phyloP scores from a whole-genome alignment of 2,797 vertebrate species.

The Pantherophis alleghaniensis region DNA sequence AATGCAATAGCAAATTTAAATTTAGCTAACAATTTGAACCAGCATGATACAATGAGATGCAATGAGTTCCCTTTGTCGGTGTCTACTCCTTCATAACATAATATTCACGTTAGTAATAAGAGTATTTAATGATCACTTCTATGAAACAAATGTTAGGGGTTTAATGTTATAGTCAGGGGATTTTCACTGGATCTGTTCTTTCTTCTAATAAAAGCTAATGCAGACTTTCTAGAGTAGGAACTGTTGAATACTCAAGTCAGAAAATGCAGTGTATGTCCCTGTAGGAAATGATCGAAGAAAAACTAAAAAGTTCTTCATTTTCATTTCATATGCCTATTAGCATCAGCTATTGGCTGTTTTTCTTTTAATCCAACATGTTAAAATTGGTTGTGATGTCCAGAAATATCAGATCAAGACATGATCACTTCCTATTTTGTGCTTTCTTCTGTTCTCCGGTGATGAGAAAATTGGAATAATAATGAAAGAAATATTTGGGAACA shows the following conservation, averaged over 20 bases:
- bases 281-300: neutral
- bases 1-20: neutral
- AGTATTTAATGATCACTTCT: neutral
- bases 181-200: neutral
- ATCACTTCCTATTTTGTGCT: neutral
- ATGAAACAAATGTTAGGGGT: neutral
- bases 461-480: neutral
- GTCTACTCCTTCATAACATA: neutral
- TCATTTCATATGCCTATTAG: neutral
- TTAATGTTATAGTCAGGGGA: neutral
- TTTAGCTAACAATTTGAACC: neutral
- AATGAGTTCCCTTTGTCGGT: neutral
- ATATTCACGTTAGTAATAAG: neutral
- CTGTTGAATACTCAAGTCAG: neutral
- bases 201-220: neutral
- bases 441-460: neutral
- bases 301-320: neutral
- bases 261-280: too few species aligned
- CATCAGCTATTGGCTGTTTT: neutral
- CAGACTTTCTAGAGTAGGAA: neutral
- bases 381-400: neutral
- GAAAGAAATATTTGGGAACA: neutral
- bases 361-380: neutral
- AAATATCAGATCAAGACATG: neutral
- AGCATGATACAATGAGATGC: neutral